Percentiles rank a stretch among this genome's conserved stretches.
phyloP scores from a whole-genome alignment of 2,113 vertebrate genomes.

The Chinchilla lanigera region DNA sequence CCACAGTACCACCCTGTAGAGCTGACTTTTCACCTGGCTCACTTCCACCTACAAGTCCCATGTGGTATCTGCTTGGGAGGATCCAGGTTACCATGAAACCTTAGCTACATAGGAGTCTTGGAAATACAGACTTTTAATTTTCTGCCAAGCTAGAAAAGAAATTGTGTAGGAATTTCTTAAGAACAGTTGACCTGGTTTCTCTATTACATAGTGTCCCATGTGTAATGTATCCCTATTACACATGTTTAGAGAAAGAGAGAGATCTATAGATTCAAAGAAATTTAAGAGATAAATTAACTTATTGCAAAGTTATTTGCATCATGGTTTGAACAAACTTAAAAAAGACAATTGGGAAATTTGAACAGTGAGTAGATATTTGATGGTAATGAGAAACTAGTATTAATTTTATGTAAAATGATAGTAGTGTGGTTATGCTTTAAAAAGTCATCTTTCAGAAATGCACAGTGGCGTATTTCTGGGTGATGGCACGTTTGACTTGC shows the following conservation, averaged over 20 bases:
- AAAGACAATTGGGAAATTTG: not conserved
- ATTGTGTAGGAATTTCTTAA: not conserved
- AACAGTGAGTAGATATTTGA: not conserved
- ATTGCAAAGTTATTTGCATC: not conserved
- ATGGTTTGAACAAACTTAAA: not conserved
- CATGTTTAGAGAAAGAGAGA: not conserved
- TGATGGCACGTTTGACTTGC: not conserved
- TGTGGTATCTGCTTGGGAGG: not conserved
- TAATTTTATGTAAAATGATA: not conserved
- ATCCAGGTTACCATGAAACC: not conserved
- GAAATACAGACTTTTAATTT: not conserved
- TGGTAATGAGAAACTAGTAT: not conserved
- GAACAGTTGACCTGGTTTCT: not conserved
- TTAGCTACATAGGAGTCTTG: not conserved
- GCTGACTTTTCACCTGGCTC: not conserved
- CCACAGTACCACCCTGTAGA: not conserved
- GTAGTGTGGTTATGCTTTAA: not conserved
- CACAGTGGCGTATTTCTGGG: not conserved
- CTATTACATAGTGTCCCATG: too few relatives aligned
- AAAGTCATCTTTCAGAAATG: slow-evolving; percentile 15
- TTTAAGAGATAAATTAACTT: not conserved
- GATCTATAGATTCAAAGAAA: not conserved
- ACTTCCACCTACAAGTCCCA: not conserved
- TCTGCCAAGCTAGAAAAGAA: not conserved
- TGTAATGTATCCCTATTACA: too few relatives aligned